These are phyloP conservation scores for Cricetomys ansorgei DNA, from an alignment of 2,113 vertebrate genomes.

Conservation along the genomic window DNA sequence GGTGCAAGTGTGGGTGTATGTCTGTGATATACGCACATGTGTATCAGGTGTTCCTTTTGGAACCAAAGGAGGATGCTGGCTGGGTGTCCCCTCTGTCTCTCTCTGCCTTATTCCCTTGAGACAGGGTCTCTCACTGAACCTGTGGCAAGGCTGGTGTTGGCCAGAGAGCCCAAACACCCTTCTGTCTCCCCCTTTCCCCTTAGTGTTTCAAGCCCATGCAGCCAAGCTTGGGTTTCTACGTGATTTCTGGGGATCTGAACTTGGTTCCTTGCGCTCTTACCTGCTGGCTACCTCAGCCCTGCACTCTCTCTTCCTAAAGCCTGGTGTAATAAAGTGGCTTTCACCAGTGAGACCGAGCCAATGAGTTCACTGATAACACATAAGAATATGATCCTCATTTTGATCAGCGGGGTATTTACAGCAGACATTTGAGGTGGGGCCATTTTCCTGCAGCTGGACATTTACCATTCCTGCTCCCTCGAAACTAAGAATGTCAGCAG, in stretches of 20 bases:
- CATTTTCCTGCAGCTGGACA: not conserved
- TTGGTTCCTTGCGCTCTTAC: not conserved
- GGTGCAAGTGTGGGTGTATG: no score
- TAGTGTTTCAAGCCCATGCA: not conserved
- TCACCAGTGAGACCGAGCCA: not conserved
- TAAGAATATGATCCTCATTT: not conserved
- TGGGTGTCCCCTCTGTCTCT: not conserved
- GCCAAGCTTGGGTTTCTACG: not conserved
- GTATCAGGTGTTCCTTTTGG: not conserved
- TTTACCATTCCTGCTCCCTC: not conserved
- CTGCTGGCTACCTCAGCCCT: no score
- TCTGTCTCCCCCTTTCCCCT: not conserved
- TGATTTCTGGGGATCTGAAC: not conserved
- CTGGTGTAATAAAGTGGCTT: not conserved
- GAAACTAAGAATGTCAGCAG: not conserved
- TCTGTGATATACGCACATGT: not conserved
- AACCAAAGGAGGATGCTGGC: not conserved
- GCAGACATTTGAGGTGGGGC: accelerated
- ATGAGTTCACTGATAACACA: not conserved
- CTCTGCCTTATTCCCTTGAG: not conserved
- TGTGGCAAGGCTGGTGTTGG: not conserved
- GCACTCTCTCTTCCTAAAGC: not conserved
- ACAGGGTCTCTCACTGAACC: not conserved
- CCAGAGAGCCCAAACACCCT: not conserved
- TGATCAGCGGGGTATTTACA: not conserved